Evolutionary conservation across 2,113 vertebrate genomes (phyloP), one percentile per base, ranked within the genome.

Genomic region (Ochotona princeps): DNA sequence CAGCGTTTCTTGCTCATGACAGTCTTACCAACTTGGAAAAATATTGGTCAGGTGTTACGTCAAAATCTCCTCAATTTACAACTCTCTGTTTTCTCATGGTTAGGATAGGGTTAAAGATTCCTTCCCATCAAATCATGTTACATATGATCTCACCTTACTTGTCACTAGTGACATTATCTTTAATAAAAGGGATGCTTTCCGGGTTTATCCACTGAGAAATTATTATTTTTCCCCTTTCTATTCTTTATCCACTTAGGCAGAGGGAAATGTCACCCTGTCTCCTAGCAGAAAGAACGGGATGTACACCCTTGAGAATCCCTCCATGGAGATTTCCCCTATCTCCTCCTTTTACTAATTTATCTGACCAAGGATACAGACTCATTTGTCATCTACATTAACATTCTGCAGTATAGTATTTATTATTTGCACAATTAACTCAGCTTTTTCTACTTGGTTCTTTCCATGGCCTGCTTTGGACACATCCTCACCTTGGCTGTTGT

Each of bases 11-110:
- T 67, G 25, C 76, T 86, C 76, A 73, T 32, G 8, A 69, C 49
- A 26, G 73, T 54, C 69, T 72, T 82, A 20, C 80, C 72, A 87
- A 75, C 70, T 76, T 44, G 69, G 14, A 94, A 87, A 30, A 87
- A 47, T 44, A n/a, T 17, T 28, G 1, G 47, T 32, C 25, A 20
- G 4, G 10, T n/a, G 30, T 87, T 87, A 80, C 65, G 23, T 15
- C 60, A 89, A 87, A 15, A 83, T 51, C 11, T 1, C 18, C 30
- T 69, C 44, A 66, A 25, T 83, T 63, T 79, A 47, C 72, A 30
- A 23, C 83, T 57, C 12, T 65, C 18, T 26, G 9, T 80, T 90
- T 85, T 30, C 67, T 94, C 44, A 30, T 51, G 30, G 44, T 44
- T 69, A 74, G 18, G 67, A 17, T 84, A 21, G 51, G 25, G 14